Evolutionary conservation across 1,140 invertebrate genomes (phyloP).

Genomic region (Macrostomum lignano): DNA sequence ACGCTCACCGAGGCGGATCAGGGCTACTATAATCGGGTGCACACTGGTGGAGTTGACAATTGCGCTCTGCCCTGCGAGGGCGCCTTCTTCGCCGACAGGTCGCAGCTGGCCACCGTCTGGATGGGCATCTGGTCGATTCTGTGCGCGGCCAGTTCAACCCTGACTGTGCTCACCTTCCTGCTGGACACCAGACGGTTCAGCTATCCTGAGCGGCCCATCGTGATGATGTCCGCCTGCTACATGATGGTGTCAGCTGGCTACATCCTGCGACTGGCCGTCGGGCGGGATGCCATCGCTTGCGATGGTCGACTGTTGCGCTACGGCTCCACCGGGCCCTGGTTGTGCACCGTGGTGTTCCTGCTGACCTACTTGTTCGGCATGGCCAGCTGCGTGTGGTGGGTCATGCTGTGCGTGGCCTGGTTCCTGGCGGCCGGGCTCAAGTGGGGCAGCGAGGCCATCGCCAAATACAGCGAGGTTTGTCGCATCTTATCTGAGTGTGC

Average conservation of each 20-base stretch:
- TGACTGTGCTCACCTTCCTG: conserved; percentile 26
- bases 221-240: conserved; percentile 83
- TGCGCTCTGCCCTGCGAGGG: too few species aligned
- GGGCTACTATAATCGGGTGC: conserved; percentile 33
- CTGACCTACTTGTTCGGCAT: conserved; percentile 87
- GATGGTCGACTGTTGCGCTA: conserved; percentile 22
- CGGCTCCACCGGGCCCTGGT: conserved; percentile 43
- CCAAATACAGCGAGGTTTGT: conserved; percentile 51
- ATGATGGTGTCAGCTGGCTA: conserved; percentile 69
- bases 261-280: conserved; percentile 47
- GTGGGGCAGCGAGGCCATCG: conserved; percentile 94
- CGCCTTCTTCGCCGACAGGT: too few species aligned
- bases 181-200: conserved; percentile 50
- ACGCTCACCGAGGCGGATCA: conserved; percentile 33
- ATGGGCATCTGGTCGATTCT: conserved; percentile 31
- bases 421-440: conserved; percentile 82
- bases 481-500: conserved; percentile 57
- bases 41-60: too few species aligned
- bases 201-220: conserved; percentile 86
- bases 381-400: conserved; percentile 93
- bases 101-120: conserved; percentile 48
- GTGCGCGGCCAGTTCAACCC: conserved; percentile 23
- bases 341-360: conserved; percentile 80
- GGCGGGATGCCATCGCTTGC: conserved; percentile 59
- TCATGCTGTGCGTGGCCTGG: conserved; percentile 80